Base-by-base conservation (phyloP, 2,797 vertebrate genomes). In the Spondyliosoma cantharus region DNA sequence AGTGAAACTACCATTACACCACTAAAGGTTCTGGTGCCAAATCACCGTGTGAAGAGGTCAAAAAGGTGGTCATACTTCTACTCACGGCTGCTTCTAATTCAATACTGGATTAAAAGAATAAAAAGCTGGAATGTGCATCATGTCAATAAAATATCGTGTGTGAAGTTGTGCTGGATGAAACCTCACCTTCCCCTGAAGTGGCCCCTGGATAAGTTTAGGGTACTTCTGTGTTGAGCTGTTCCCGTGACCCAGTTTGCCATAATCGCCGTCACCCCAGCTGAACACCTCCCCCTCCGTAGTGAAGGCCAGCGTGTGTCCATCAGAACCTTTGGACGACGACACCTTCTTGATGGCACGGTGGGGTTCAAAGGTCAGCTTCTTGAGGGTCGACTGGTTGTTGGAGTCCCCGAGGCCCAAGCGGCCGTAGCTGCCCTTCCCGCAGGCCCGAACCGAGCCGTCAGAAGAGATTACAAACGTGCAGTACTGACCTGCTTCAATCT, bases 161-260 rank as follows among this genome's bases (percentile, higher is more conserved):
- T 57, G 2, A 46, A 46, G 37, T 11, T 19, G 24, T 27, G 17
- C 24, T 27, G 49, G 48, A 8, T 78, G 60, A 48, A 53, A 19
- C 16, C 88, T 72, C 88, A 96, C 96, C 94, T 96, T 96, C 58
- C 96, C 96, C 78, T 95, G 91, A 15, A 96, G 91, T 0, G 95
- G 95, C 37, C 96, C 96, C 86, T 96, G 95, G 88, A 96, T 96
- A 2, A 96, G 93, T 86, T 96, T 96, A 25, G 96, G 96, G 87
- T 96, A 96, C 68, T 96, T 96, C 89, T 96, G 96, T 1, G 96
- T 96, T 1, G 96, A 95, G 75, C 96, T 96, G 92, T 96, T 96
- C 13, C 96, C 96, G 25, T 96, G 96, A 24, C 96, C 96, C 77
- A 96, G 94, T 77, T 96, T 96, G 19, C 95, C 95, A 17, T 96